Evolutionary conservation across 2,113 vertebrate species (phyloP).

Genomic region (Octodon degus): DNA sequence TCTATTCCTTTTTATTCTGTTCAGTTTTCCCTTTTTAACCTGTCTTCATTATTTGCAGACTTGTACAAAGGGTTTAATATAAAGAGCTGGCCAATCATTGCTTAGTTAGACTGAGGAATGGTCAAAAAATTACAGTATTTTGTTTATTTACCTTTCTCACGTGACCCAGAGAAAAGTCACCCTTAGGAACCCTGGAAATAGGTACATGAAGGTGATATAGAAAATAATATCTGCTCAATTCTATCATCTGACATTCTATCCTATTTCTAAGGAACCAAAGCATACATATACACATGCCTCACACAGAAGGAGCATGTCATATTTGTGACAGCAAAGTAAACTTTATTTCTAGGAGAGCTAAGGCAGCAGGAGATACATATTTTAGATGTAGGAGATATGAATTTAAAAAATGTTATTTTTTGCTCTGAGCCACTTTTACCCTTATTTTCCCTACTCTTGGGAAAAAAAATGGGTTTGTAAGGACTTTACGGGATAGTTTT

Average conservation of each 20-base stretch:
- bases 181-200: neutral
- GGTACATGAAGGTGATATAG: neutral
- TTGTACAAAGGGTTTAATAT: neutral
- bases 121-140: neutral
- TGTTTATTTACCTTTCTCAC: neutral
- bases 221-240: neutral
- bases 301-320: neutral
- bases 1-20: conserved; percentile 24
- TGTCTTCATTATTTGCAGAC: conserved; percentile 3
- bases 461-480: neutral
- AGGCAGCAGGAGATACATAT: neutral
- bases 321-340: neutral
- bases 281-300: neutral
- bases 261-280: neutral
- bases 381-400: neutral
- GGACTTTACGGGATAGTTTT: conserved; percentile 18
- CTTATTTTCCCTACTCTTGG: neutral
- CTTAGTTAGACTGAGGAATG: neutral
- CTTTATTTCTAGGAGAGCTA: conserved; percentile 1
- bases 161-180: neutral
- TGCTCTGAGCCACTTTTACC: neutral
- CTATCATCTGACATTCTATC: neutral
- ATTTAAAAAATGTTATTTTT: neutral
- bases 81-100: neutral
- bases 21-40: neutral